These are phyloP conservation scores for Phallusia fumigata DNA, from an alignment of 23 tunicate genomes.

Conservation along the genomic window DNA sequence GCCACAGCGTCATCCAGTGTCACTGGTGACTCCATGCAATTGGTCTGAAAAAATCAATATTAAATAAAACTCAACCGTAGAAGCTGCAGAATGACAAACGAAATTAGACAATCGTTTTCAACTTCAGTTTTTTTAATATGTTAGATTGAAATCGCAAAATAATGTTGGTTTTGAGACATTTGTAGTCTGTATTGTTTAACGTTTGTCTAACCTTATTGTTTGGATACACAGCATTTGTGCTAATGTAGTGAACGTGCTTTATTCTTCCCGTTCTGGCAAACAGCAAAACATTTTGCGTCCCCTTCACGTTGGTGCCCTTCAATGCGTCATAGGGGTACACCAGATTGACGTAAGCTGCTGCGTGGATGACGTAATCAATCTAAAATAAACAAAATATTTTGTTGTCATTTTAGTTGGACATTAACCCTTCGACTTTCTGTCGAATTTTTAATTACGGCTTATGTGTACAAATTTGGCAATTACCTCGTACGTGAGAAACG, in stretches of 20 bases:
- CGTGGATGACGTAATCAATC: conserved; percentile 91
- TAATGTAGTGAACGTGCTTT: conserved; percentile 90
- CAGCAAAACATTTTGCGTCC: conserved; percentile 70
- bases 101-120: too few species aligned
- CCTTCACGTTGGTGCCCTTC: conserved; percentile 88
- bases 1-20: conserved; percentile 1
- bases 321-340: conserved; percentile 94
- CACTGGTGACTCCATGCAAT: conserved; percentile 54
- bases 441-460: too few species aligned
- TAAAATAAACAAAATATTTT: neutral
- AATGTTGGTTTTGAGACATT: neutral
- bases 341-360: conserved; percentile 93
- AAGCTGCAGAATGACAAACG: too few species aligned
- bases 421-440: too few species aligned
- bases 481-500: conserved; percentile 81
- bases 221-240: conserved; percentile 91
- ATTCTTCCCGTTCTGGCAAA: conserved; percentile 74
- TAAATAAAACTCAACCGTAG: too few species aligned
- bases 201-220: conserved; percentile 39
- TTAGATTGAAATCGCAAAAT: too few species aligned
- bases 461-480: neutral
- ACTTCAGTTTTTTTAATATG: too few species aligned
- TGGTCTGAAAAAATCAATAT: conserved; percentile 20
- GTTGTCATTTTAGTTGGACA: too few species aligned
- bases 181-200: neutral